These are phyloP conservation scores for Dryobates pubescens DNA, from an alignment of 2,797 vertebrate genomes.

Conservation along the genomic window DNA sequence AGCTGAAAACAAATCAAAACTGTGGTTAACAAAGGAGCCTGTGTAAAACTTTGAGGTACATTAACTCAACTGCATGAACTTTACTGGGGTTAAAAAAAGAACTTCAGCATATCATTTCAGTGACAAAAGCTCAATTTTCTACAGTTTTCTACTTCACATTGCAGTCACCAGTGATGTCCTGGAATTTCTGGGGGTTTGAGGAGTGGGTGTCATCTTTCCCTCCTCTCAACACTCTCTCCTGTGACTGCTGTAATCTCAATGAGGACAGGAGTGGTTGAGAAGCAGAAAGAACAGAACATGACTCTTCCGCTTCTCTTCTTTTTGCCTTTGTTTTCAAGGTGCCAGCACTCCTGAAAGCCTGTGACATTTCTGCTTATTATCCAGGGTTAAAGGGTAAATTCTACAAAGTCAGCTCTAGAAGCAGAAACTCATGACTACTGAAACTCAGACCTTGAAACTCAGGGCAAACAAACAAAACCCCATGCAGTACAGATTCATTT, in stretches of 20 bases:
- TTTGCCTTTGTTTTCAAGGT: no score
- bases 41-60: neutral
- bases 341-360: neutral
- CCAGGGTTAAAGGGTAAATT: neutral
- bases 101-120: neutral
- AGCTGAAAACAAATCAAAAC: conserved; percentile 81
- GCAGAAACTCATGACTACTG: neutral
- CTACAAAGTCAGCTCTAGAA: neutral
- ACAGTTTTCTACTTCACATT: neutral
- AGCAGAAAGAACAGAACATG: neutral
- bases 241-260: neutral
- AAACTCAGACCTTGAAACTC: neutral
- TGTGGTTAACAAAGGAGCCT: conserved; percentile 4
- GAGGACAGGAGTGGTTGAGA: neutral
- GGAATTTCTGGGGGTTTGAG: neutral
- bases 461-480: neutral
- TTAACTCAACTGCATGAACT: neutral
- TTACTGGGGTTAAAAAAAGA: neutral
- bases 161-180: neutral
- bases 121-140: accelerated
- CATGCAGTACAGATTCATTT: accelerated
- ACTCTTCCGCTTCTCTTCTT: neutral
- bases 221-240: neutral
- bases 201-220: neutral
- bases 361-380: neutral